Base-by-base conservation (phyloP, 2,113 vertebrate genomes). In the Catharus minimus region DNA sequence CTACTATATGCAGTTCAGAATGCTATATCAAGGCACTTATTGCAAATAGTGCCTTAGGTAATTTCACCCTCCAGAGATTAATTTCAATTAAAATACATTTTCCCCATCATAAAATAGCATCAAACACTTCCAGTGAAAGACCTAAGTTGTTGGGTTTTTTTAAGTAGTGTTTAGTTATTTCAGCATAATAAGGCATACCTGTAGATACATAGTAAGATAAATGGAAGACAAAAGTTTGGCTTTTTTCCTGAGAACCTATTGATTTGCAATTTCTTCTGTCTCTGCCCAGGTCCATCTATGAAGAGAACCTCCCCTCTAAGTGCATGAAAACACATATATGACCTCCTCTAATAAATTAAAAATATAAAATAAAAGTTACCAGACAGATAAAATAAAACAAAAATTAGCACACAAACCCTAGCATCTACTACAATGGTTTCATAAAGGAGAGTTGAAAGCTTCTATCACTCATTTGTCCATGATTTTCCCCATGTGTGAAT, bases 141-240 rank as follows among this genome's bases (percentile, higher is more conserved):
- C 6, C 0, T 2, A n/a, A n/a, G 5, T 5, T 6, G 19, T 8
- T 5, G 1, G 1, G 5, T 13, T 38, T 38, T 19, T 71, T 49
- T 21, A 38, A 24, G 14, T 27, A n/a, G 2, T 10, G 47, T 47
- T 66, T 32, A 23, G 46, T 55, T 55, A 30, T 69, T 79, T 82
- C 39, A 49, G 32, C n/a, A 38, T 38, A 75, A 27, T 30, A 56
- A 23, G 49, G 5, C 15, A 71, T n/a, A 24, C 13, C 32, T 82
- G 27, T 8, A 49, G 14, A 11, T 76, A 64, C 15, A n/a, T 43
- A 28, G 22, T 24, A 44, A 17, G 17, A n/a, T 56, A 67, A 56
- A 66, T 5, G 7, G 9, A 72, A 64, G 4, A 58, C 8, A 73
- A 53, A 77, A 60, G 17, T 5, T 41, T 61, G 19, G 13, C 0